phyloP scores from a whole-genome alignment of 2,888 invertebrate species.

The Nemapogon koenigi region DNA sequence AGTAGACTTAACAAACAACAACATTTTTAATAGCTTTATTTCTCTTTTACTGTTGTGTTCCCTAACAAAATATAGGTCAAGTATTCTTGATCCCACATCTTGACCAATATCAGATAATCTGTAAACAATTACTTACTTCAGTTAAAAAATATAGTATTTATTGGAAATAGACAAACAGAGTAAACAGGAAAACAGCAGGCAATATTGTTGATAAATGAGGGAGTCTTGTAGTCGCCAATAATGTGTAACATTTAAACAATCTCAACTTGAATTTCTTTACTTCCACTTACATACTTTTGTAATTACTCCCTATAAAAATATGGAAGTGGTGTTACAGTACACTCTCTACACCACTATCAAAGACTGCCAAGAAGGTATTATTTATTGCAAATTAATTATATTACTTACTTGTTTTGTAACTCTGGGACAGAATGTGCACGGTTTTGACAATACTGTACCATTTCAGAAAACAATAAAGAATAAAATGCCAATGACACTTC shows the following conservation, averaged over 20 bases:
- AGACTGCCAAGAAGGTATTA: no score
- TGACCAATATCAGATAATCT: slow-evolving; percentile 94
- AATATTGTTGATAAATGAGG: no score
- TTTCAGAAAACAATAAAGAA: slow-evolving; percentile 95
- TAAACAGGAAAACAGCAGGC: no score
- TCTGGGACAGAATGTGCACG: slow-evolving; percentile 95
- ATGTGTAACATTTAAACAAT: no score
- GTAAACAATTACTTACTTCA: slow-evolving; percentile 20
- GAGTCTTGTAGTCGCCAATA: no score
- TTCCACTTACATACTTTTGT: no score
- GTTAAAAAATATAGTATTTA: not conserved
- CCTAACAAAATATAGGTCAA: slow-evolving; percentile 92
- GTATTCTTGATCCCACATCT: slow-evolving; percentile 91
- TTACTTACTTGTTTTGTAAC: slow-evolving; percentile 85
- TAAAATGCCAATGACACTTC: slow-evolving; percentile 93
- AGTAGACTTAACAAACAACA: slow-evolving; percentile 94
- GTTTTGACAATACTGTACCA: slow-evolving; percentile 98
- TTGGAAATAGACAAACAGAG: no score
- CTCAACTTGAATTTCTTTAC: no score
- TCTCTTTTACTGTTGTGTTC: slow-evolving; percentile 95
- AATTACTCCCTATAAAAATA: no score
- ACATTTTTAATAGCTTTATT: slow-evolving; percentile 91
- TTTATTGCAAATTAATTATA: no score
- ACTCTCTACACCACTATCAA: no score
- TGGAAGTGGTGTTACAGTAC: no score